A percentile compares a stretch with the other conserved stretches of the same genome.
phyloP scores from a whole-genome alignment of 2,888 invertebrate species.

The Phengaris alcon region DNA sequence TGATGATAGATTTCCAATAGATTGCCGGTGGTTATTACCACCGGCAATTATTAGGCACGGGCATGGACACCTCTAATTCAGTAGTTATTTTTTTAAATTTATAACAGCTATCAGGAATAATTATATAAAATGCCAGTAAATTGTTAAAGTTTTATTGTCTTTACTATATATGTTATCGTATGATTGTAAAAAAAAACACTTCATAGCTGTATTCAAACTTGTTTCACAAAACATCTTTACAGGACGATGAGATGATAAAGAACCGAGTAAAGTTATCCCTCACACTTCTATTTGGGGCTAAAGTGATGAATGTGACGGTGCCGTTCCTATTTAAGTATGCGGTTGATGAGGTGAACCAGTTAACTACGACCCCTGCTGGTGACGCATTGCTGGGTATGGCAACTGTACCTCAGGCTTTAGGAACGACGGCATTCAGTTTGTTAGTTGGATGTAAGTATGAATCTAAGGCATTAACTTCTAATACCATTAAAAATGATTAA shows the following conservation, averaged over 20 bases:
- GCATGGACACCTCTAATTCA: too few relatives aligned
- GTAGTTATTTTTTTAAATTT: too few relatives aligned
- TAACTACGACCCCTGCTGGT: slow-evolving; percentile 62
- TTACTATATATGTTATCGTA: too few relatives aligned
- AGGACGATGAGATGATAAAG: slow-evolving; percentile 87
- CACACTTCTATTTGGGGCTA: slow-evolving; percentile 88
- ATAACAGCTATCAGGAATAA: too few relatives aligned
- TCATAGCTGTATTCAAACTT: neutral
- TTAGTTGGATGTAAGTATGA: slow-evolving; percentile 90
- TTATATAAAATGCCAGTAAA: too few relatives aligned
- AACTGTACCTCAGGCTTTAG: slow-evolving; percentile 88
- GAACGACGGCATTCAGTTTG: slow-evolving; percentile 88
- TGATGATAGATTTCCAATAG: neutral
- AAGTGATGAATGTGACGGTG: slow-evolving; percentile 93
- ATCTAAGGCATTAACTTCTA: neutral
- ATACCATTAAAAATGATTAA: too few relatives aligned
- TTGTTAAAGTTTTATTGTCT: too few relatives aligned
- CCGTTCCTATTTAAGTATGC: slow-evolving; percentile 98
- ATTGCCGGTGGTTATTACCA: too few relatives aligned
- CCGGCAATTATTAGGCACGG: too few relatives aligned
- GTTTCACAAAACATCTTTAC: slow-evolving; percentile 39
- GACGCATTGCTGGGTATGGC: slow-evolving; percentile 84
- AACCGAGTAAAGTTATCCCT: slow-evolving; percentile 91
- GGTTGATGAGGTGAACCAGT: slow-evolving; percentile 90
- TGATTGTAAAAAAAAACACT: too few relatives aligned